A percentile compares a stretch with the other conserved stretches of the same genome.
Evolutionary conservation across 2,797 vertebrate species (phyloP).

Genomic region (Peromyscus attwateri): DNA sequence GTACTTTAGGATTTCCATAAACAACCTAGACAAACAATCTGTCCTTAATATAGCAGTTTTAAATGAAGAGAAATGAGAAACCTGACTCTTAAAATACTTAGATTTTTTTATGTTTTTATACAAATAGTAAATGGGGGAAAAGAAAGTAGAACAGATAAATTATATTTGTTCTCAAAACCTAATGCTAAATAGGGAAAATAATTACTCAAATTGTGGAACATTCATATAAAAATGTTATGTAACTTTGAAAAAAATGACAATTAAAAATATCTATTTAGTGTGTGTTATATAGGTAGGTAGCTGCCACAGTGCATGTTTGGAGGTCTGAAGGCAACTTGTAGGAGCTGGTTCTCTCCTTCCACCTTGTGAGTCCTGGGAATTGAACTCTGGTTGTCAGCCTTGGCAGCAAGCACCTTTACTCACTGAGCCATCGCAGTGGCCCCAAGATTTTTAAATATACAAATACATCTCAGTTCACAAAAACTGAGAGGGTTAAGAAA

Average conservation of each 20-base stretch:
- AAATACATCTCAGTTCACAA: neutral
- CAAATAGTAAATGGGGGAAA: neutral
- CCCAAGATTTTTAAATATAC: neutral
- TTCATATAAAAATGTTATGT: neutral
- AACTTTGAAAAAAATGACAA: slow-evolving; percentile 41
- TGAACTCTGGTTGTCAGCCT: neutral
- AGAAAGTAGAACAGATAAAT: neutral
- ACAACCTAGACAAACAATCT: slow-evolving; percentile 90
- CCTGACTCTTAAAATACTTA: slow-evolving; percentile 13
- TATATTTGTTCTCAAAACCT: slow-evolving; percentile 50
- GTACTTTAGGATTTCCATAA: slow-evolving; percentile 99
- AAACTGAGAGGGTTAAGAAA: neutral
- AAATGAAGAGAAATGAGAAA: slow-evolving; percentile 46
- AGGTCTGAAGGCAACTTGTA: neutral
- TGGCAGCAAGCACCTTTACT: neutral
- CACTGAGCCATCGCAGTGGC: neutral
- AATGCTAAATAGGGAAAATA: neutral
- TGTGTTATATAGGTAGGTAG: neutral
- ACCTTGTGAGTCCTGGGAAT: neutral
- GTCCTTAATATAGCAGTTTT: slow-evolving; percentile 56
- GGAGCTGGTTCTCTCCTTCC: neutral
- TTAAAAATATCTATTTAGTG: neutral
- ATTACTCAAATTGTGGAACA: neutral
- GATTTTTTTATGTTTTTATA: neutral
- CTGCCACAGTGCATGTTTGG: neutral